These are phyloP conservation scores for Pegoplata infirma DNA, from an alignment of 2,888 invertebrate species.

Conservation along the genomic window DNA sequence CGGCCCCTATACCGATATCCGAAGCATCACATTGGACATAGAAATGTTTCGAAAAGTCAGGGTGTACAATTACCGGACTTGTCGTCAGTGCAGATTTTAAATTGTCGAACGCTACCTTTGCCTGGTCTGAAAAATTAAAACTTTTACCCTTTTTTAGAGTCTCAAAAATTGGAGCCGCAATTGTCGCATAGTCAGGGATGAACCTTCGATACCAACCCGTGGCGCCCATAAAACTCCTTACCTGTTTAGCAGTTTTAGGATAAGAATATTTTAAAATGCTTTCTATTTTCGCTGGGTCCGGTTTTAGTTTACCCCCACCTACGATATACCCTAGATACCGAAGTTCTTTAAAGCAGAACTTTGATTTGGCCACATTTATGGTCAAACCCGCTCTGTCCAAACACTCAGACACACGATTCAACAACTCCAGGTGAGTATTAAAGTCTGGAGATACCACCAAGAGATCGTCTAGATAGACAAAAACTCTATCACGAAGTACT, in stretches of 20 bases:
- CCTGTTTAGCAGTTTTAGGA: no score
- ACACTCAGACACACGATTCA: no score
- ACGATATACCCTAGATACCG: no score
- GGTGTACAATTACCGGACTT: conserved; percentile 1
- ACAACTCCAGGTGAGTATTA: no score
- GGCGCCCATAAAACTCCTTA: background rate
- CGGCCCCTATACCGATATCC: background rate
- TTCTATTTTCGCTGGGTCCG: no score
- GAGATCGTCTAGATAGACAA: background rate
- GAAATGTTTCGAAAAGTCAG: conserved; percentile 11
- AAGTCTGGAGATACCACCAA: background rate
- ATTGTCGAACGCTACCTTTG: background rate
- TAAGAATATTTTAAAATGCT: no score
- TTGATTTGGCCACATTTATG: no score
- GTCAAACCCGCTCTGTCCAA: no score
- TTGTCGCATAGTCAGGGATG: conserved; percentile 5
- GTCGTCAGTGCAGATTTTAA: conserved; percentile 8
- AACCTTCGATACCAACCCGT: conserved; percentile 24
- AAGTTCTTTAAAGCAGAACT: no score
- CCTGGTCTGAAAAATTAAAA: background rate
- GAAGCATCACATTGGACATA: conserved; percentile 19
- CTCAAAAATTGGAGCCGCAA: conserved; percentile 1
- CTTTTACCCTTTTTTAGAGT: background rate
- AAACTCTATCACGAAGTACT: background rate
- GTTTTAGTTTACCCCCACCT: no score